Base-by-base conservation (phyloP, 2,888 invertebrate genomes). In the Morpho achilles region DNA sequence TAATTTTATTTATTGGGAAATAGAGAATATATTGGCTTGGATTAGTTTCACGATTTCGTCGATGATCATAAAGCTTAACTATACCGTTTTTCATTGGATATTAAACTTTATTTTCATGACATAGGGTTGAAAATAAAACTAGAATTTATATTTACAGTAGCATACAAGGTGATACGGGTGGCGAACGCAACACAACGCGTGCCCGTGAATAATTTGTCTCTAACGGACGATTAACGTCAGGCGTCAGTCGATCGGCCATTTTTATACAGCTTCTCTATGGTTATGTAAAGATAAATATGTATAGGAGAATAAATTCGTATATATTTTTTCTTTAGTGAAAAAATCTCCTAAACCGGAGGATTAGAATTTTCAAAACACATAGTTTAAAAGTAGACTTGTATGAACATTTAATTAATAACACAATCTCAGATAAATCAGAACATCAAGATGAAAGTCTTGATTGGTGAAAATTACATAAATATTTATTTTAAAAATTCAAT, bases 191-290 rank as follows among this genome's bases (percentile, higher is more conserved):
- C 81, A 87, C 86, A 83, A 83, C 82, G 86, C 90, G 87, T 90
- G 89, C 75, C 82, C 73, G 81, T 88, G 90, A 90, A 90, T 90
- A 90, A 90, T 89, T 84, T 77, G 80, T 80, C 86, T 82, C 83
- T 81, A 86, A 87, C 82, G 82, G 82, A 75, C 88, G 88, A 88
- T 90, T 89, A 89, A 87, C 82, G 84, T 79, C 82, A 80, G 75
- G 74, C 75, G 73, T 76, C 75, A 73, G 69, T 70, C 73, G 76
- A 82, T 80, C 76, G 74, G 70, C 70, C 73, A 74, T 79, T 84
- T 79, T 79, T 76, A 74, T 72, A 67, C 68, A 65, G 69, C 69
- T 68, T 68, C 64, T 69, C 69, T 43, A 43, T 9, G 43, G 32
- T 32, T 32, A 32, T 32, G 32, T 32, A 32, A 32, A 32, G 32